Percentiles rank a stretch among this genome's conserved stretches.
phyloP scores from a whole-genome alignment of 2,888 invertebrate species.

The Epinotia ramella region DNA sequence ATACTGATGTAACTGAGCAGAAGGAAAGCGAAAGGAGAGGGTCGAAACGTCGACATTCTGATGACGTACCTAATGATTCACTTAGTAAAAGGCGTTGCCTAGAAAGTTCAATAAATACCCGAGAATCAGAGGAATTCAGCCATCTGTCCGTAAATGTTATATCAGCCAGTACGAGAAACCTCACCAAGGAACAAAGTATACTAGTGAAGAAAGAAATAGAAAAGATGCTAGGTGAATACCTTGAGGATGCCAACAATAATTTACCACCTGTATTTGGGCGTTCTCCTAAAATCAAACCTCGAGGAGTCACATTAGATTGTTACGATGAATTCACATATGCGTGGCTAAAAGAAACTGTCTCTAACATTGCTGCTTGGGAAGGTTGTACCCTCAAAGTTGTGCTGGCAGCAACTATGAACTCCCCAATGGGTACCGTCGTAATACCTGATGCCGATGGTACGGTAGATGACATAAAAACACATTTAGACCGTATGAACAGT shows the following conservation, averaged over 20 bases:
- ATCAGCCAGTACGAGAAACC: not conserved
- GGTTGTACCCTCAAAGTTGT: conserved; percentile 21
- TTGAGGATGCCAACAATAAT: conserved; percentile 1
- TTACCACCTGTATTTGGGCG: conserved; percentile 5
- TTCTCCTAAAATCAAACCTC: not conserved
- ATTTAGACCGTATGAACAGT: conserved; percentile 21
- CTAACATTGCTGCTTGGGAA: conserved; percentile 7
- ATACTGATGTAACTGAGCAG: not conserved
- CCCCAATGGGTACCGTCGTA: conserved; percentile 1
- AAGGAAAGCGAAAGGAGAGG: not conserved
- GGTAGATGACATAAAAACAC: conserved; percentile 6
- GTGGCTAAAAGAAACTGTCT: not conserved
- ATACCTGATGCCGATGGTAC: not conserved
- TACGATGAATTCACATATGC: conserved; percentile 17
- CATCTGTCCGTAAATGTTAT: conserved; percentile 4
- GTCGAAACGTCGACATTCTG: not conserved
- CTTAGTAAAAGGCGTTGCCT: not conserved
- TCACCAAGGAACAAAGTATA: conserved; percentile 7
- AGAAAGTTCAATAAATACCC: not conserved
- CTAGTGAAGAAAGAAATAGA: conserved; percentile 15
- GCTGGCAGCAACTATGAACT: not conserved
- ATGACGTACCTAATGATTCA: not conserved
- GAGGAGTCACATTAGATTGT: conserved; percentile 3
- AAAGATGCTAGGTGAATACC: not conserved
- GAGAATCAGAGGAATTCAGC: not conserved